phyloP scores from a whole-genome alignment of 2,113 vertebrate species.

The Lucifuga dentata region DNA sequence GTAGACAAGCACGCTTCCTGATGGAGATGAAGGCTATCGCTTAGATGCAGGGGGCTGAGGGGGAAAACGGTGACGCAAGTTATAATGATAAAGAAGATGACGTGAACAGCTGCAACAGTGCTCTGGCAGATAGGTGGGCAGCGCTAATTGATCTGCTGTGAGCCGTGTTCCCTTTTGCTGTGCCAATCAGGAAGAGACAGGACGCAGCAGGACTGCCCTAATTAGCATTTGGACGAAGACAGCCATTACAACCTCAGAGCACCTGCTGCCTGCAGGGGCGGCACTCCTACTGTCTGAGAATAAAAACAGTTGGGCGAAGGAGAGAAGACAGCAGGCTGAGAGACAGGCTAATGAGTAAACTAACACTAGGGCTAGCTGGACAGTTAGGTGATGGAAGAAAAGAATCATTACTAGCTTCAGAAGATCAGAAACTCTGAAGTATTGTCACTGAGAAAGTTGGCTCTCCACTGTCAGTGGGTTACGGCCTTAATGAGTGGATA shows the following conservation, averaged over 20 bases:
- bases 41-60: neutral
- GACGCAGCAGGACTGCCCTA: conserved; percentile 65
- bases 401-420: neutral
- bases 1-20: conserved; percentile 33
- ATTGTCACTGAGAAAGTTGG: conserved; percentile 16
- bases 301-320: conserved; percentile 9
- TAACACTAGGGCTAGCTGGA: conserved; percentile 17
- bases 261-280: conserved; percentile 59
- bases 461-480: conserved; percentile 47
- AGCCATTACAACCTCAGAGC: conserved; percentile 63
- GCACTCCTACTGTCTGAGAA: conserved; percentile 33
- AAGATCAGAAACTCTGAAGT: conserved; percentile 30
- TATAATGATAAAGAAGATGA: conserved; percentile 28
- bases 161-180: conserved; percentile 44
- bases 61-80: conserved; percentile 5
- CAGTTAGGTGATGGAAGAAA: conserved; percentile 21
- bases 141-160: conserved; percentile 62
- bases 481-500: conserved; percentile 54
- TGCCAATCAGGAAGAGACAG: conserved; percentile 54
- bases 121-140: conserved; percentile 55
- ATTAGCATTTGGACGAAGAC: conserved; percentile 70
- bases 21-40: neutral
- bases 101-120: conserved; percentile 24
- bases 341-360: conserved; percentile 25
- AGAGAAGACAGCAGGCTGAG: conserved; percentile 15